Evolutionary conservation across 2,797 vertebrate genomes (phyloP).

Genomic region (Bovichtus diacanthus): DNA sequence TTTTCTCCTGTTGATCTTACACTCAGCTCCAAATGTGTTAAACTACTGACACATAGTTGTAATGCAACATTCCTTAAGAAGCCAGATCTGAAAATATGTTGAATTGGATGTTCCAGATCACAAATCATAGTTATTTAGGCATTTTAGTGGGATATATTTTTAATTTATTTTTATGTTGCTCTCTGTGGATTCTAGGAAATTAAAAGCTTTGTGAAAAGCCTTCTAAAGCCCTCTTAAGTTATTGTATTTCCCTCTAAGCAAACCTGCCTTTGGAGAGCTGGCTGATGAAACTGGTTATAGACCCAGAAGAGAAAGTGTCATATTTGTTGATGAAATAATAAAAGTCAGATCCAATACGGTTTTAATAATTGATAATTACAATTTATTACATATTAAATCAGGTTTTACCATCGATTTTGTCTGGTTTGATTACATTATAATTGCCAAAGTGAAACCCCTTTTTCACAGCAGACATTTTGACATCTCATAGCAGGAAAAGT

Average conservation of each 20-base stretch:
- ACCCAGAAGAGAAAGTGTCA: slow-evolving; percentile 5
- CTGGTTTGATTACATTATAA: neutral
- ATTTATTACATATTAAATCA: slow-evolving; percentile 17
- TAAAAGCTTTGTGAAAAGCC: slow-evolving; percentile 38
- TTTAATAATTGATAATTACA: neutral
- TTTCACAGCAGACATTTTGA: neutral
- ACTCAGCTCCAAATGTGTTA: slow-evolving; percentile 13
- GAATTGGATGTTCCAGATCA: slow-evolving; percentile 22
- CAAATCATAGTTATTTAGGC: slow-evolving; percentile 33
- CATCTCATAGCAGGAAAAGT: neutral
- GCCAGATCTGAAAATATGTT: slow-evolving; percentile 16
- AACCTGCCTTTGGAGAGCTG: slow-evolving; percentile 16
- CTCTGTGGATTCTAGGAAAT: slow-evolving; percentile 26
- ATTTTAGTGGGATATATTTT: slow-evolving; percentile 31
- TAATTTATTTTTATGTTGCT: slow-evolving; percentile 23
- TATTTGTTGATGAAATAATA: neutral
- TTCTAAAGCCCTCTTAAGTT: slow-evolving; percentile 22
- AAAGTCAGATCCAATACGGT: slow-evolving; percentile 14
- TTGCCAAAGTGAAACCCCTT: neutral
- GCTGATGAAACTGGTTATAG: neutral
- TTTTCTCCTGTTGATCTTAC: slow-evolving; percentile 10
- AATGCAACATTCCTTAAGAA: neutral
- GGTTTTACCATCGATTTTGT: neutral
- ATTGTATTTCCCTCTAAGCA: slow-evolving; percentile 25
- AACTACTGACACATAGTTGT: slow-evolving; percentile 34